A percentile compares a stretch with the other conserved stretches of the same genome.
Evolutionary conservation across 2,888 invertebrate genomes (phyloP).

Genomic region (Cancer borealis): DNA sequence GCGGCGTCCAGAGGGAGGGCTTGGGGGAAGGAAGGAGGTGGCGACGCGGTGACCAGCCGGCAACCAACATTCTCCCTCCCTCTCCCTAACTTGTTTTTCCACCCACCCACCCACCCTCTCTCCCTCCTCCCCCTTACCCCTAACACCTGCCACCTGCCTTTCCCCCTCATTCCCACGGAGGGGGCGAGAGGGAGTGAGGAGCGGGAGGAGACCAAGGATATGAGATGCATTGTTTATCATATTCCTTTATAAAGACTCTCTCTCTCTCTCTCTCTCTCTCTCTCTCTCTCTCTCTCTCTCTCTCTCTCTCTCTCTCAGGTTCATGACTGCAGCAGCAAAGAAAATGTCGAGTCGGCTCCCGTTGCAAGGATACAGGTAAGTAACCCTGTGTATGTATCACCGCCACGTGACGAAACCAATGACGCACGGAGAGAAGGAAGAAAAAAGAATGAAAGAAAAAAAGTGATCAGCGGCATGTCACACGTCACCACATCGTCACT

Average conservation of each 20-base stretch:
- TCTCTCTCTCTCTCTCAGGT: background rate
- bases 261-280: background rate
- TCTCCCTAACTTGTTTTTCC: background rate
- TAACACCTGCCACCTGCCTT: background rate
- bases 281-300: background rate
- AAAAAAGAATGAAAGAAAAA: too few species aligned
- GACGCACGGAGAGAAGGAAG: too few species aligned
- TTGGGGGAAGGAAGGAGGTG: background rate
- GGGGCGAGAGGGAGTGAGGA: background rate
- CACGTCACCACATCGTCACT: too few species aligned
- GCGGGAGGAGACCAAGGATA: background rate
- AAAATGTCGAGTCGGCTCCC: too few species aligned
- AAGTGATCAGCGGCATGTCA: too few species aligned
- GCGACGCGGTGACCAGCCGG: background rate
- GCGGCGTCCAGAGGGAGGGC: background rate
- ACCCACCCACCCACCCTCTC: background rate
- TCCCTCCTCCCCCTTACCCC: background rate
- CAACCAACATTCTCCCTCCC: background rate
- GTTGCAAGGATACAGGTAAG: too few species aligned
- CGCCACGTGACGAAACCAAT: too few species aligned
- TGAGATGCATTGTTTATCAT: background rate
- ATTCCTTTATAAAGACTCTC: background rate
- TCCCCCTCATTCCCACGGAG: background rate
- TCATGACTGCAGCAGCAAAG: too few species aligned
- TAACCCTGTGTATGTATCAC: too few species aligned